A percentile compares a stretch with the other conserved stretches of the same genome.
Evolutionary conservation across 2,797 vertebrate genomes (phyloP).

Genomic region (Anolis apletophallus): DNA sequence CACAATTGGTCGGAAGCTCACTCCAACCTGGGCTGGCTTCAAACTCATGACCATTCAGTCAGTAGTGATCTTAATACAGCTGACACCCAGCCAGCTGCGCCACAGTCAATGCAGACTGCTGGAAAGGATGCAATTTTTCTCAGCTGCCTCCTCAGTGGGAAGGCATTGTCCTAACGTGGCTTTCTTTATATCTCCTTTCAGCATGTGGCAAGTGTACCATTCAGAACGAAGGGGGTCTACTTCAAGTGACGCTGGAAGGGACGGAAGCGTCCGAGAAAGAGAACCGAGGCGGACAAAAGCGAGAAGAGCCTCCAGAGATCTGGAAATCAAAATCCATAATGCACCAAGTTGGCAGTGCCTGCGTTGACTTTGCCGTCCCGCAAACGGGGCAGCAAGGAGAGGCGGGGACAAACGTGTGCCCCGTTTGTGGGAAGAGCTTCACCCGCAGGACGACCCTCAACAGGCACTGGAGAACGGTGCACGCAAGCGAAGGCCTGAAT

Average conservation of each 20-base stretch:
- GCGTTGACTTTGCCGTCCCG: not conserved
- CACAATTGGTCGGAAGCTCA: too few species aligned
- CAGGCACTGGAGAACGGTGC: not conserved
- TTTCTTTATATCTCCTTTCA: not conserved
- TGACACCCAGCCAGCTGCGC: too few species aligned
- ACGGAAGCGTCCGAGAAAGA: not conserved
- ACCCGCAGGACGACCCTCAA: not conserved
- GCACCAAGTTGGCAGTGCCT: not conserved
- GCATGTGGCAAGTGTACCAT: not conserved
- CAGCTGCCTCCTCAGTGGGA: not conserved
- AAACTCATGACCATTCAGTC: too few species aligned
- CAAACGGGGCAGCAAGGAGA: not conserved
- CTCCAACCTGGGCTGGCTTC: too few species aligned
- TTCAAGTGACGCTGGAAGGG: not conserved
- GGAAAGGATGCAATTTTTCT: too few species aligned
- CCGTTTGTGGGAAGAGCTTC: slow-evolving; percentile 1
- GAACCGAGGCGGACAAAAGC: not conserved
- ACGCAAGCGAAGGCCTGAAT: not conserved
- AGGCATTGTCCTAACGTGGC: not conserved
- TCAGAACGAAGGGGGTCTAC: not conserved
- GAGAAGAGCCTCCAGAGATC: not conserved
- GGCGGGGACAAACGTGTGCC: not conserved
- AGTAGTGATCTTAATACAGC: too few species aligned
- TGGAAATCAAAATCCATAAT: not conserved
- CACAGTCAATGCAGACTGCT: too few species aligned